phyloP scores from a whole-genome alignment of 2,888 invertebrate genomes.

The Stenotaenia linearis region DNA sequence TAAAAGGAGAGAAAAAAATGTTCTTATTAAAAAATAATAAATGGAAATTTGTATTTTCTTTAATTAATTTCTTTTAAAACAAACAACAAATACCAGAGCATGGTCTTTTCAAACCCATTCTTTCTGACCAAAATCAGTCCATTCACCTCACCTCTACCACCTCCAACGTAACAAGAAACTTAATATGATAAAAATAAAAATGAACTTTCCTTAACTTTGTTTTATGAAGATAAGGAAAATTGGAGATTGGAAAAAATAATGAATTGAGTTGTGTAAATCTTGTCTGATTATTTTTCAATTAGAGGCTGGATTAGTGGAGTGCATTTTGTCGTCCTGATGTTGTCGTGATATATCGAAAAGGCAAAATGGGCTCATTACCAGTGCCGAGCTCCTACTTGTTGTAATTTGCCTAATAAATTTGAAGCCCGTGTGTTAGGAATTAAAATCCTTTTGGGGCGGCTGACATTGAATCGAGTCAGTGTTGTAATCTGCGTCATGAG shows the following conservation, averaged over 20 bases:
- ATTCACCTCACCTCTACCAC: too few species aligned
- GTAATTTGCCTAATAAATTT: neutral
- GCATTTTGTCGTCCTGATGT: neutral
- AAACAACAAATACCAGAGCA: too few species aligned
- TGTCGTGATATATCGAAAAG: neutral
- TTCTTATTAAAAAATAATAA: too few species aligned
- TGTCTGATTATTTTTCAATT: neutral
- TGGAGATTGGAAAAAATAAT: neutral
- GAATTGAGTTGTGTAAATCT: neutral
- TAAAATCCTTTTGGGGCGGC: neutral
- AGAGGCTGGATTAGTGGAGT: neutral
- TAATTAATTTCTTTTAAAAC: too few species aligned
- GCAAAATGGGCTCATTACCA: neutral
- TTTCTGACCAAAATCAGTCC: too few species aligned
- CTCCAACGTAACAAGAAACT: too few species aligned
- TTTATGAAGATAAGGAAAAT: neutral
- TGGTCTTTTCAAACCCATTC: too few species aligned
- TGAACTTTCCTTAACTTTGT: neutral
- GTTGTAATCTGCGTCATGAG: neutral
- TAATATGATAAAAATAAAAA: neutral
- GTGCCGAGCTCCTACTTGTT: neutral
- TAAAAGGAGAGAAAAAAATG: too few species aligned
- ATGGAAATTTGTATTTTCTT: too few species aligned
- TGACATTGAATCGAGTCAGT: neutral
- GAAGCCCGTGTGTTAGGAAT: neutral